Conservation (phyloP, 2,113 vertebrate genomes). For the Apodemus speciosus region DNA sequence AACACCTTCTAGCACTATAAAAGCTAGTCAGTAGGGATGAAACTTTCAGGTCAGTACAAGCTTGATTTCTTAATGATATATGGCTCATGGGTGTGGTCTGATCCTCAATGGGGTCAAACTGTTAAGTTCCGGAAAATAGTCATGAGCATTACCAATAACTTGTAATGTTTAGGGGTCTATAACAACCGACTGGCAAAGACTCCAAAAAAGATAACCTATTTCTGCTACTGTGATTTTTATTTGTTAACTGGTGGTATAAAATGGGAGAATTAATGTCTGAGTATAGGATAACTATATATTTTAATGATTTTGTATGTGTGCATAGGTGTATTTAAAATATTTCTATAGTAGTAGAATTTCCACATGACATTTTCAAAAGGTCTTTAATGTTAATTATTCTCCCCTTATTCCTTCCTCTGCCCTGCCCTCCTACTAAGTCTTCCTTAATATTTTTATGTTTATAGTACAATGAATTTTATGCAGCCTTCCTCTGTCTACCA, state of each 20-base stretch:
- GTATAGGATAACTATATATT: neutral
- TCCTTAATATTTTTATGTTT: neutral
- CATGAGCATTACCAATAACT: neutral
- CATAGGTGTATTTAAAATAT: neutral
- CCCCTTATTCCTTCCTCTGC: neutral
- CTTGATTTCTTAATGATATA: neutral
- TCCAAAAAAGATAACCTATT: neutral
- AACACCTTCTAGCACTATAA: neutral
- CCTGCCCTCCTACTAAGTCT: neutral
- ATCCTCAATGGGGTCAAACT: neutral
- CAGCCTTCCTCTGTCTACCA: neutral
- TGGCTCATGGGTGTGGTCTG: neutral
- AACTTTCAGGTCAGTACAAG: neutral
- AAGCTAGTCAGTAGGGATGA: neutral
- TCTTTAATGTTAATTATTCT: neutral
- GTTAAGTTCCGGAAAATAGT: neutral
- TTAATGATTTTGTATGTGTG: neutral
- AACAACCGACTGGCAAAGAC: neutral
- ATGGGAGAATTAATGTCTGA: neutral
- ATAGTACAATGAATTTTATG: neutral
- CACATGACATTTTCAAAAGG: neutral
- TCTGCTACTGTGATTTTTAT: neutral
- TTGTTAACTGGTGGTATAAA: neutral
- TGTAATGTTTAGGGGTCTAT: neutral
- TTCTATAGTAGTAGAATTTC: neutral